phyloP scores from a whole-genome alignment of 2,113 vertebrate genomes.

The Edolisoma coerulescens region DNA sequence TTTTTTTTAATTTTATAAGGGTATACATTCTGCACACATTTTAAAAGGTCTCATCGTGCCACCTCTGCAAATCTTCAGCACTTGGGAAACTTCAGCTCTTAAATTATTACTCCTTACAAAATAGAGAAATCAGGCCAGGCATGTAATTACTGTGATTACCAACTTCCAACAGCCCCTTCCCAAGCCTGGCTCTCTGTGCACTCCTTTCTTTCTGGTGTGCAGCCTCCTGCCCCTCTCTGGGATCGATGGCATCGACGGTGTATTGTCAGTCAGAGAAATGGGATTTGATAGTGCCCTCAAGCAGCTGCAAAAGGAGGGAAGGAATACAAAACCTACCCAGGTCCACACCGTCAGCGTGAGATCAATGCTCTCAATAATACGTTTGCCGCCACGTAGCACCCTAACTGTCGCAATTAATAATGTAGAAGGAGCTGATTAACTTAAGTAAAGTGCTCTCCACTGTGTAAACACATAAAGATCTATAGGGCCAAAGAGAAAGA shows the following conservation, averaged over 20 bases:
- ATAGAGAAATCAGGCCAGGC: background rate
- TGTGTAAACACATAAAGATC: slow-evolving; percentile 74
- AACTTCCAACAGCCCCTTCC: background rate
- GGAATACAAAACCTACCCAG: slow-evolving; percentile 48
- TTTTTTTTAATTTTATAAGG: background rate
- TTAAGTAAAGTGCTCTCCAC: slow-evolving; percentile 72
- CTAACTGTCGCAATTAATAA: slow-evolving; percentile 76
- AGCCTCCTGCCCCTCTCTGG: slow-evolving; percentile 20
- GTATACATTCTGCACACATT: background rate
- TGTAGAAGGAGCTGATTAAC: slow-evolving; percentile 74
- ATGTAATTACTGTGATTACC: background rate
- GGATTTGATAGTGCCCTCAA: slow-evolving; percentile 66
- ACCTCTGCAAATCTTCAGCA: background rate
- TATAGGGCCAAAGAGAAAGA: slow-evolving; percentile 50
- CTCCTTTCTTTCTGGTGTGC: background rate
- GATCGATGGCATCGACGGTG: slow-evolving; percentile 63
- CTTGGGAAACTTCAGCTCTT: background rate
- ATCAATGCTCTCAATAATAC: slow-evolving; percentile 67
- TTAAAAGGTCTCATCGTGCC: slow-evolving; percentile 13
- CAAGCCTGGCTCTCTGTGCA: background rate
- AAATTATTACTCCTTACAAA: background rate
- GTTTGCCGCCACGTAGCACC: slow-evolving; percentile 40
- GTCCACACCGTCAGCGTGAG: slow-evolving; percentile 18
- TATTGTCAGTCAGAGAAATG: slow-evolving; percentile 72
- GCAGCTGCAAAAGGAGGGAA: slow-evolving; percentile 22